Evolutionary conservation across 2,113 vertebrate genomes (phyloP).

Genomic region (Numenius arquata): DNA sequence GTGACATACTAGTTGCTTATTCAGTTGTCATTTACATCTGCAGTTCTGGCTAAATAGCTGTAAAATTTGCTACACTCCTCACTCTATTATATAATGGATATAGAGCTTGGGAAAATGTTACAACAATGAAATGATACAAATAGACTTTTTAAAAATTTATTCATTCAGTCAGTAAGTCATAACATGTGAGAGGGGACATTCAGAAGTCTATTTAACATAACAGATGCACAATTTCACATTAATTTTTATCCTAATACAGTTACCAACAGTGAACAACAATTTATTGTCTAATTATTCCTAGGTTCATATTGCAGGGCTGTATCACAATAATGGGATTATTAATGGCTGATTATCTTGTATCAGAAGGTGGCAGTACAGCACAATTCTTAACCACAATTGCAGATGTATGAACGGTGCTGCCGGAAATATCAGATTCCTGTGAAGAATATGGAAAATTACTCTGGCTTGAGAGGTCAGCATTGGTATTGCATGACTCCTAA

Average conservation of each 20-base stretch:
- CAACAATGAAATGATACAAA: not conserved
- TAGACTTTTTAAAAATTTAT: not conserved
- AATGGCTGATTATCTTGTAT: conserved; percentile 5
- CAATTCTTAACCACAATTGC: conserved; percentile 14
- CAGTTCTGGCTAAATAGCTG: not conserved
- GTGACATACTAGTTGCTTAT: not conserved
- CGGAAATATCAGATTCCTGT: not conserved
- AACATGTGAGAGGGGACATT: not conserved
- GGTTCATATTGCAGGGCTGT: not conserved
- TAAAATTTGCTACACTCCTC: not conserved
- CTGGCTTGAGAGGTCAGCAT: not conserved
- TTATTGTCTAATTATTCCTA: not conserved
- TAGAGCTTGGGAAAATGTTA: not conserved
- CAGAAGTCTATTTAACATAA: not conserved
- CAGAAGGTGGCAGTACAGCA: conserved; percentile 63
- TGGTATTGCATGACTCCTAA: not conserved
- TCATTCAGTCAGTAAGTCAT: not conserved
- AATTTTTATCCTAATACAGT: not conserved
- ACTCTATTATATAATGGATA: not conserved
- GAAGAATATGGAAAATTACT: not conserved
- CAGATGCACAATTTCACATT: not conserved
- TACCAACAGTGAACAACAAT: not conserved
- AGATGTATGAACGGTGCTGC: not conserved
- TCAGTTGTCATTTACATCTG: not conserved
- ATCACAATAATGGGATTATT: not conserved